A percentile compares a stretch with the other conserved stretches of the same genome.
Conservation (phyloP, 2,113 vertebrate species). For the Pollimyrus isidori region DNA sequence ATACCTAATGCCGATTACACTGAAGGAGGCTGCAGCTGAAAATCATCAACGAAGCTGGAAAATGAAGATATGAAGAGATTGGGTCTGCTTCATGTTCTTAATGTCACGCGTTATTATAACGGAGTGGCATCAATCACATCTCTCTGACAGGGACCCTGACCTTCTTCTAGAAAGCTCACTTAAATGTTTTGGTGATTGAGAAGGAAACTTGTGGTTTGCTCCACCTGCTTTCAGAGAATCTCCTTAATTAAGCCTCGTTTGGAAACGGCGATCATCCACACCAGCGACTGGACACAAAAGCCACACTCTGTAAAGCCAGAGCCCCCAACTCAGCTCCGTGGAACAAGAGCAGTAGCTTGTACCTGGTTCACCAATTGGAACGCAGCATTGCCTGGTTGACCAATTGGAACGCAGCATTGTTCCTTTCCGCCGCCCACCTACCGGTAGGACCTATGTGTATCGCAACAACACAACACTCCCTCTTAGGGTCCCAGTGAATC, state of each 20-base stretch:
- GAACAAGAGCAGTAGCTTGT: neutral
- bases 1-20: neutral
- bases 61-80: neutral
- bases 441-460: neutral
- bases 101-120: neutral
- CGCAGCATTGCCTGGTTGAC: neutral
- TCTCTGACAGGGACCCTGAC: neutral
- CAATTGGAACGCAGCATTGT: neutral
- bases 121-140: neutral
- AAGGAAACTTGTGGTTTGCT: neutral
- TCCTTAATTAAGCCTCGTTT: neutral
- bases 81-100: neutral
- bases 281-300: neutral
- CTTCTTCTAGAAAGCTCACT: neutral
- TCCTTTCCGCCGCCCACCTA: neutral
- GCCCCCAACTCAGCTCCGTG: neutral
- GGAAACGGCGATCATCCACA: neutral
- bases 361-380: neutral
- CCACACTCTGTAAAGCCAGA: neutral
- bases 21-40: neutral
- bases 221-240: neutral
- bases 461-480: neutral
- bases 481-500: neutral
- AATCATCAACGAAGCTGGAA: neutral
- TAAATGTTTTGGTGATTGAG: neutral